These are phyloP conservation scores for Gymnoscopelus microlampas DNA, from an alignment of 2,797 vertebrate species.

Conservation along the genomic window DNA sequence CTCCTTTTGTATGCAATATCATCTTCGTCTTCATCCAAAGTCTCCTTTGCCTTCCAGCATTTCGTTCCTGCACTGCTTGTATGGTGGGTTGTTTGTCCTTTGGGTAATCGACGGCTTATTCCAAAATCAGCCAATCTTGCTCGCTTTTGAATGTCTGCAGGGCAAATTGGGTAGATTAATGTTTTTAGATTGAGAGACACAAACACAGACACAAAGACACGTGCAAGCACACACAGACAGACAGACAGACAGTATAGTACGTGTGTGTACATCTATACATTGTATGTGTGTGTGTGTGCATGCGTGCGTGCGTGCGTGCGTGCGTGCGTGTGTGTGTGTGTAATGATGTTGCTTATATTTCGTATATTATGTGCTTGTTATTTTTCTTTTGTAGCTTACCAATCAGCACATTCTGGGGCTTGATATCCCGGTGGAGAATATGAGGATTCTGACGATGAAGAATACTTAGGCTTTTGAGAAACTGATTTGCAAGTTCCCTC, in stretches of 20 bases:
- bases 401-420: slow-evolving; percentile 78
- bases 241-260: too few species aligned
- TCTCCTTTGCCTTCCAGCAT: slow-evolving; percentile 53
- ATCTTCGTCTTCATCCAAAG: slow-evolving; percentile 23
- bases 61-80: slow-evolving; percentile 48
- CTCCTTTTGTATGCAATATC: too few species aligned
- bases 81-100: slow-evolving; percentile 31
- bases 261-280: too few species aligned
- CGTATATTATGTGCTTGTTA: background rate
- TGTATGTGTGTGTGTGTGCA: too few species aligned
- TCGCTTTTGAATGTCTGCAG: slow-evolving; percentile 18
- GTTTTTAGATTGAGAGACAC: background rate
- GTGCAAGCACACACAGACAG: too few species aligned
- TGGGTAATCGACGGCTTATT: slow-evolving; percentile 44
- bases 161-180: slow-evolving; percentile 4
- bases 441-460: slow-evolving; percentile 58
- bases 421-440: slow-evolving; percentile 74
- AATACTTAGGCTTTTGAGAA: slow-evolving; percentile 60
- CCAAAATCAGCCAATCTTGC: slow-evolving; percentile 59
- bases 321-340: too few species aligned
- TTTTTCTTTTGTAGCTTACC: slow-evolving; percentile 50
- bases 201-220: too few species aligned
- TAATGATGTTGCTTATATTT: background rate
- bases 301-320: too few species aligned
- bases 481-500: slow-evolving; percentile 35